Percentiles rank a stretch among this genome's conserved stretches.
These are phyloP conservation scores for Micropterix aruncella DNA, from an alignment of 2,888 invertebrate genomes.

Conservation along the genomic window DNA sequence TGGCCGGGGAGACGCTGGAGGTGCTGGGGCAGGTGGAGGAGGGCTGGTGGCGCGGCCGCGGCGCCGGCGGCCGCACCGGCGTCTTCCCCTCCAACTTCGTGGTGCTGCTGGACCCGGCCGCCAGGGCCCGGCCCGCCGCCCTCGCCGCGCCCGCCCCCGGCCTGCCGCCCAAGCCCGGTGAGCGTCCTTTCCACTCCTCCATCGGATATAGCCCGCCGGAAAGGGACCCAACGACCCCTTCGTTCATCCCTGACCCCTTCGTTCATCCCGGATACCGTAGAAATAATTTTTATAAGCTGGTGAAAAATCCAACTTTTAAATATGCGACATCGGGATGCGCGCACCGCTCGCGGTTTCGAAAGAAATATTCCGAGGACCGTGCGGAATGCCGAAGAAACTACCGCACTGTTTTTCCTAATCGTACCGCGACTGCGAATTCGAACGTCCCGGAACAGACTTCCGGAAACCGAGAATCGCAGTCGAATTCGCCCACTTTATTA, in stretches of 20 bases:
- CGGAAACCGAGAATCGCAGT: no score
- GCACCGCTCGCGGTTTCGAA: no score
- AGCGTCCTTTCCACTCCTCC: slow-evolving; percentile 14
- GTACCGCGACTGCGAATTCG: no score
- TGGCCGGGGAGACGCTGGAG: slow-evolving; percentile 81
- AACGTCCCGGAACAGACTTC: no score
- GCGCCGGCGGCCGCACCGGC: slow-evolving; percentile 63
- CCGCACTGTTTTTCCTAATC: no score
- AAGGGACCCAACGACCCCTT: slow-evolving; percentile 13
- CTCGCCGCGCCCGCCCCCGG: slow-evolving; percentile 37
- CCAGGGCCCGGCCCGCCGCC: slow-evolving; percentile 20
- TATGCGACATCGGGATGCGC: no score
- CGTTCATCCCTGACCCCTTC: slow-evolving; percentile 11
- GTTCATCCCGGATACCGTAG: slow-evolving; percentile 12
- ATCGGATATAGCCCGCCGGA: slow-evolving; percentile 9
- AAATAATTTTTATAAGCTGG: no score
- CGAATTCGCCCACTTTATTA: no score
- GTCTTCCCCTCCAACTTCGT: slow-evolving; percentile 97
- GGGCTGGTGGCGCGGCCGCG: slow-evolving; percentile 84
- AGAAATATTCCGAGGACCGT: no score
- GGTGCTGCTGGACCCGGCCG: slow-evolving; percentile 38
- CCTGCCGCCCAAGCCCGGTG: slow-evolving; percentile 67
- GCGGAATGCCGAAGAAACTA: no score
- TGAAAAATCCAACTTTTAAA: no score
- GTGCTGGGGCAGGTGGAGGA: slow-evolving; percentile 84